A percentile compares a stretch with the other conserved stretches of the same genome.
Conservation (phyloP, 2,113 vertebrate species). For the Morone chrysops region DNA sequence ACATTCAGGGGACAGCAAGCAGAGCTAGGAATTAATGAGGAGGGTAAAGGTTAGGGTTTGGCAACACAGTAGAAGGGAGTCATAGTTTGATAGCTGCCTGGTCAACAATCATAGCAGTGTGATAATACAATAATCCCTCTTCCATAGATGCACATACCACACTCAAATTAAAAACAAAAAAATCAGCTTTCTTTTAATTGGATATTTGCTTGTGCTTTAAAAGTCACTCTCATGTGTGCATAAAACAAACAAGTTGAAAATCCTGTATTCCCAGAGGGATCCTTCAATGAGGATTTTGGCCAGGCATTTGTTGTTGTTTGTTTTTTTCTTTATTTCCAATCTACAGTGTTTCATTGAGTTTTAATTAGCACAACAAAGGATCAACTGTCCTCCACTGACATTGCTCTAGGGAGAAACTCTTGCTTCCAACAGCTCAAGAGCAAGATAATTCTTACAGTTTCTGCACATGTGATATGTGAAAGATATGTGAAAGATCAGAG, state of each 20-base stretch:
- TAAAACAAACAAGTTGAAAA: conserved; percentile 29
- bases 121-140: background rate
- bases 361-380: conserved; percentile 50
- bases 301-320: conserved; percentile 4
- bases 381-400: conserved; percentile 44
- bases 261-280: background rate
- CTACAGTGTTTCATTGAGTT: conserved; percentile 11
- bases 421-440: background rate
- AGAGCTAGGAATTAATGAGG: conserved; percentile 4
- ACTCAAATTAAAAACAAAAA: background rate
- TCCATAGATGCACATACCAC: background rate
- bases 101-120: conserved; percentile 4
- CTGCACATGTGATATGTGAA: background rate
- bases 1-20: background rate
- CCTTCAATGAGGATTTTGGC: conserved; percentile 1
- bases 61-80: background rate
- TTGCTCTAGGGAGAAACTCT: conserved; percentile 14
- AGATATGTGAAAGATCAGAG: background rate
- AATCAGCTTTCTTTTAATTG: background rate
- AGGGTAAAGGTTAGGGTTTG: conserved; percentile 25
- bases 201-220: background rate
- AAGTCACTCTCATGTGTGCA: background rate
- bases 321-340: background rate
- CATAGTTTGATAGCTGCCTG: background rate
- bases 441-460: background rate